phyloP scores from a whole-genome alignment of 2,888 invertebrate species.

The Ornithoptera alexandrae region DNA sequence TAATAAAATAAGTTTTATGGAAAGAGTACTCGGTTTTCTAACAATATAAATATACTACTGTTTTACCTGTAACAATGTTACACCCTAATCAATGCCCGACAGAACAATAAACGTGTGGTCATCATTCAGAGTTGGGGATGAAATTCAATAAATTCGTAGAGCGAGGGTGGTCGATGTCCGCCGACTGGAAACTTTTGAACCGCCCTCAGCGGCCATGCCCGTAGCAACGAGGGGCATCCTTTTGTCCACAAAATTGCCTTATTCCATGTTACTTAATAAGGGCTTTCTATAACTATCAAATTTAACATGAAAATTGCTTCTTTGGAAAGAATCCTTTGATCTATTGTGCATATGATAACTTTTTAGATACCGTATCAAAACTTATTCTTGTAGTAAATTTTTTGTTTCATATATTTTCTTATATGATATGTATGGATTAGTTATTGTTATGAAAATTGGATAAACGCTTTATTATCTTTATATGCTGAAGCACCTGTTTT shows the following conservation, averaged over 20 bases:
- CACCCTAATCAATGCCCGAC: constrained; percentile 63
- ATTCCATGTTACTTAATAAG: constrained; percentile 69
- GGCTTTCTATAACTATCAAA: constrained; percentile 70
- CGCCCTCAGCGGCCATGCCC: constrained; percentile 57
- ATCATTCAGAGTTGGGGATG: constrained; percentile 53
- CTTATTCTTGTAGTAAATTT: constrained; percentile 38
- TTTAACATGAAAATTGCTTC: constrained; percentile 68
- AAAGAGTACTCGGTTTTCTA: not conserved
- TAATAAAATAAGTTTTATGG: not conserved
- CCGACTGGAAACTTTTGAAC: constrained; percentile 74
- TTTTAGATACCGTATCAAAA: constrained; percentile 44
- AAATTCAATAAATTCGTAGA: constrained; percentile 75
- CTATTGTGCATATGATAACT: constrained; percentile 55
- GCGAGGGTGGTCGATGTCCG: constrained; percentile 52
- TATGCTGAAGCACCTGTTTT: no score
- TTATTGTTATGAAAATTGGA: no score
- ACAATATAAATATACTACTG: not conserved
- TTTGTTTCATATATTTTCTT: constrained; percentile 31
- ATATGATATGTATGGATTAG: constrained; percentile 2
- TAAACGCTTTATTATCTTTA: no score
- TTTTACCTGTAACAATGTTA: constrained; percentile 53
- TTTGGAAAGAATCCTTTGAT: constrained; percentile 65
- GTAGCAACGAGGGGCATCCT: constrained; percentile 57
- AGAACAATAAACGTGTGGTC: constrained; percentile 72
- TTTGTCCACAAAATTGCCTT: constrained; percentile 77